A percentile compares a stretch with the other conserved stretches of the same genome.
These are phyloP conservation scores for Apogon hyalosoma DNA, from an alignment of 2,797 vertebrate species.

Conservation along the genomic window DNA sequence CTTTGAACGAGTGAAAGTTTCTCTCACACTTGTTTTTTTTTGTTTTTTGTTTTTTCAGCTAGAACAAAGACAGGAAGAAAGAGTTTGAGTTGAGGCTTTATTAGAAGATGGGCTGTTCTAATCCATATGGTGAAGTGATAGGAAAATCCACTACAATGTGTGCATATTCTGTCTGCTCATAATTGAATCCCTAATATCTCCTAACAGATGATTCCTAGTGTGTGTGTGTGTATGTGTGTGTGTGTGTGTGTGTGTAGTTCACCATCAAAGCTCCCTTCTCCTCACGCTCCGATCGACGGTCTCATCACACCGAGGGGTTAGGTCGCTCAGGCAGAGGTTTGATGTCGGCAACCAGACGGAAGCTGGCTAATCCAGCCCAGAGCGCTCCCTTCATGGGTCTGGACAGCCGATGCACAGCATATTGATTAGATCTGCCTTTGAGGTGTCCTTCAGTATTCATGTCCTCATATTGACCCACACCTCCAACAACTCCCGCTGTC, in stretches of 20 bases:
- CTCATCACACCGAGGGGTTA: conserved; percentile 46
- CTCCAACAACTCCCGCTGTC: conserved; percentile 31
- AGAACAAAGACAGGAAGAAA: conserved; percentile 52
- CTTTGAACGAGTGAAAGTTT: conserved; percentile 63
- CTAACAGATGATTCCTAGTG: conserved; percentile 15
- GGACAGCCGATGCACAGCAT: conserved; percentile 58
- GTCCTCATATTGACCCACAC: conserved; percentile 46
- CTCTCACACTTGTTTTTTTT: conserved; percentile 21
- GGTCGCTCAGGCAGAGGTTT: conserved; percentile 56
- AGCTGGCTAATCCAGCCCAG: conserved; percentile 70
- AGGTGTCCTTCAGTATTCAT: conserved; percentile 65
- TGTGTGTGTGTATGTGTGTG: neutral
- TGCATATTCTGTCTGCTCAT: conserved; percentile 22
- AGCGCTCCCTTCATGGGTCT: conserved; percentile 51
- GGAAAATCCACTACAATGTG: conserved; percentile 14
- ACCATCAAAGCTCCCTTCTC: conserved; percentile 49
- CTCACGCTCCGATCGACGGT: conserved; percentile 34
- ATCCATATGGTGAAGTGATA: conserved; percentile 49
- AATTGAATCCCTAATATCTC: conserved; percentile 30
- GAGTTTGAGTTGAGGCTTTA: conserved; percentile 55
- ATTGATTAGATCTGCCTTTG: conserved; percentile 75
- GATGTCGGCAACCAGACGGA: conserved; percentile 66
- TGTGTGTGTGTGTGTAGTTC: conserved; percentile 17
- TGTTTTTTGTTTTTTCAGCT: conserved; percentile 21
- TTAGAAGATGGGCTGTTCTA: conserved; percentile 36